A percentile compares a stretch with the other conserved stretches of the same genome.
Evolutionary conservation across 2,888 invertebrate genomes (phyloP).

Genomic region (Ennomos erosarius): DNA sequence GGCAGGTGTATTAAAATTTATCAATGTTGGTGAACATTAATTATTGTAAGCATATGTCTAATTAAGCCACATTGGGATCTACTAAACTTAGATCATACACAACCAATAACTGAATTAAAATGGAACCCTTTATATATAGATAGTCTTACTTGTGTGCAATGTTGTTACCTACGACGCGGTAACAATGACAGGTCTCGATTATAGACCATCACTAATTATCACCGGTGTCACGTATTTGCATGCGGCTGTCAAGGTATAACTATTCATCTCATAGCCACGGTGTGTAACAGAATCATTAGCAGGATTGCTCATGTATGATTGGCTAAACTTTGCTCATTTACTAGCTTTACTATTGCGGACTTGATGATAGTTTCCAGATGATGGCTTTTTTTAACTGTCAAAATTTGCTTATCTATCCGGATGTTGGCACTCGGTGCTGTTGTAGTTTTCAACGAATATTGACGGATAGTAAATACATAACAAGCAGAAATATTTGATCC

Average conservation of each 20-base stretch:
- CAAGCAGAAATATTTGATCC: too few relatives aligned
- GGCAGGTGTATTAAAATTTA: too few relatives aligned
- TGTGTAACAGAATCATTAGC: slow-evolving; percentile 12
- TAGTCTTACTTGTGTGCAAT: too few relatives aligned
- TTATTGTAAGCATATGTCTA: background rate
- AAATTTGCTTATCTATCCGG: too few relatives aligned
- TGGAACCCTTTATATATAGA: too few relatives aligned
- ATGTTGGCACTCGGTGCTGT: too few relatives aligned
- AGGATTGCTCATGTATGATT: slow-evolving; percentile 9
- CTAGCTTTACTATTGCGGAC: slow-evolving; percentile 1
- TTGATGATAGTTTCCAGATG: background rate
- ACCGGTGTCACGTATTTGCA: background rate
- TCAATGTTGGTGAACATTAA: too few relatives aligned
- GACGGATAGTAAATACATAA: too few relatives aligned
- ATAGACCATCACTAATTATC: background rate
- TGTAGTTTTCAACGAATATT: too few relatives aligned
- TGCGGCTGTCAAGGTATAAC: background rate
- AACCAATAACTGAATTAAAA: too few relatives aligned
- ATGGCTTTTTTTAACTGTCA: too few relatives aligned
- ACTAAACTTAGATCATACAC: too few relatives aligned
- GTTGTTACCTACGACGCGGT: background rate
- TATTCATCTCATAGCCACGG: slow-evolving; percentile 1
- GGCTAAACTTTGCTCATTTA: slow-evolving; percentile 13
- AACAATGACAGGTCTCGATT: background rate
- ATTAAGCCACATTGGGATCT: background rate